A percentile compares a stretch with the other conserved stretches of the same genome.
Evolutionary conservation across 1,140 invertebrate species (phyloP).

Genomic region (Conopomorpha cramerella): DNA sequence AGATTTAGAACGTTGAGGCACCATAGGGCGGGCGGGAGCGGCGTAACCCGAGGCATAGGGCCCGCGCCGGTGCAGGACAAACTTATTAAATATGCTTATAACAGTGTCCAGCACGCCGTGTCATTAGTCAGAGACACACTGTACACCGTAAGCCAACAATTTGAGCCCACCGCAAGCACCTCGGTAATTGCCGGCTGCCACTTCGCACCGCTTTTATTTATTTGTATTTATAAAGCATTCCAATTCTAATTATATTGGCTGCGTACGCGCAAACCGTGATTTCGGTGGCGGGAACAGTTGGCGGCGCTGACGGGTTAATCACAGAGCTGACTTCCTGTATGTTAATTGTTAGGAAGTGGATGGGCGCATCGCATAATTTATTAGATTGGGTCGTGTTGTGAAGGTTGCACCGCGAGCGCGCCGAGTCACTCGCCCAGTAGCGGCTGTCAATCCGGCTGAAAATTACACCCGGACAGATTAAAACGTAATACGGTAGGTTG

Average conservation of each 20-base stretch:
- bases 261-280: conserved; percentile 35
- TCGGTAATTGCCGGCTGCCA: conserved; percentile 45
- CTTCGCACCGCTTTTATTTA: conserved; percentile 47
- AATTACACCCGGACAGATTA: conserved; percentile 49
- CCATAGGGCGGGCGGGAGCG: no score
- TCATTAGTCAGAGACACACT: conserved; percentile 49
- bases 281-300: conserved; percentile 43
- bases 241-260: conserved; percentile 45
- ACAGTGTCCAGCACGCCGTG: conserved; percentile 17
- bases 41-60: conserved; percentile 26
- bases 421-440: conserved; percentile 31
- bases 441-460: conserved; percentile 31
- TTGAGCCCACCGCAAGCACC: conserved; percentile 25
- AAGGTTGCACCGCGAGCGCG: conserved; percentile 26
- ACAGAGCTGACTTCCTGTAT: conserved; percentile 46
- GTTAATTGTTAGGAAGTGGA: conserved; percentile 46
- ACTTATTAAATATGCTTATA: conserved; percentile 34
- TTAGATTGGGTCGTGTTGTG: conserved; percentile 27
- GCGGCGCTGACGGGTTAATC: conserved; percentile 47
- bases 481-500: conserved; percentile 55
- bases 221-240: conserved; percentile 50
- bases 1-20: no score
- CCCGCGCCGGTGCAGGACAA: conserved; percentile 21
- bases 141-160: conserved; percentile 29
- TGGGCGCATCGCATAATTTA: conserved; percentile 42